Evolutionary conservation across 2,113 vertebrate genomes (phyloP).

Genomic region (Condylura cristata): DNA sequence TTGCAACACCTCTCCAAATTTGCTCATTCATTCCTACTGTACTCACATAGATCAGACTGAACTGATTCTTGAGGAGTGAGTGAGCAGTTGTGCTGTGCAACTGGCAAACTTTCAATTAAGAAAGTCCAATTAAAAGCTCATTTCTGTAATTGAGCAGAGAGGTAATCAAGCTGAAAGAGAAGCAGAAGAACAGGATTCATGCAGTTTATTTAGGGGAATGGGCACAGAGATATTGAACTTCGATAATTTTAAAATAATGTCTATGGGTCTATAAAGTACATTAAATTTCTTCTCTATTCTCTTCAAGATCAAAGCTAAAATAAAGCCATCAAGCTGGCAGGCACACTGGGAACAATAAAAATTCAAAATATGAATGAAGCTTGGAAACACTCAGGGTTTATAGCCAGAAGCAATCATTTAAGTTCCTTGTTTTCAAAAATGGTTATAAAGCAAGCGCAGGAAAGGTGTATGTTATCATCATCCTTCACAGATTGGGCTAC

Average conservation of each 20-base stretch:
- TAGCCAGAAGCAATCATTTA: not conserved
- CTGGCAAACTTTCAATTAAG: slow-evolving; percentile 71
- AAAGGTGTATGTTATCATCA: not conserved
- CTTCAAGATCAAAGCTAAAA: slow-evolving; percentile 18
- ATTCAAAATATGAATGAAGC: not conserved
- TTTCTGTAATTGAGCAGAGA: slow-evolving; percentile 76
- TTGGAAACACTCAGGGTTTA: not conserved
- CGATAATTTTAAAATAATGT: slow-evolving; percentile 47
- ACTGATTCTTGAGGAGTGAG: slow-evolving; percentile 63
- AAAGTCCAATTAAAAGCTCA: slow-evolving; percentile 78
- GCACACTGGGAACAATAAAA: not conserved
- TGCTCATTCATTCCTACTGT: slow-evolving; percentile 45
- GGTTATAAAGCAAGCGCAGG: not conserved
- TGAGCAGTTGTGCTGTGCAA: slow-evolving; percentile 54
- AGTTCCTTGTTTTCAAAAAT: slow-evolving; percentile 18
- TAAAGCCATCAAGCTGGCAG: not conserved
- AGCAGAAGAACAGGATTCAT: slow-evolving; percentile 55
- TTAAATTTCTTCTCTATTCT: slow-evolving; percentile 33
- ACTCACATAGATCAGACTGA: slow-evolving; percentile 54
- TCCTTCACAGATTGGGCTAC: not conserved
- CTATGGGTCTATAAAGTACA: not conserved
- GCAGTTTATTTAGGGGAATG: slow-evolving; percentile 54
- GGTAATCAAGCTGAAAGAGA: slow-evolving; percentile 75
- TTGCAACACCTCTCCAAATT: not conserved
- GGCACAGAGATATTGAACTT: slow-evolving; percentile 1